Evolutionary conservation across 2,113 vertebrate genomes (phyloP), one percentile per base, ranked within the genome.

Genomic region (Neolamprologus sp.): DNA sequence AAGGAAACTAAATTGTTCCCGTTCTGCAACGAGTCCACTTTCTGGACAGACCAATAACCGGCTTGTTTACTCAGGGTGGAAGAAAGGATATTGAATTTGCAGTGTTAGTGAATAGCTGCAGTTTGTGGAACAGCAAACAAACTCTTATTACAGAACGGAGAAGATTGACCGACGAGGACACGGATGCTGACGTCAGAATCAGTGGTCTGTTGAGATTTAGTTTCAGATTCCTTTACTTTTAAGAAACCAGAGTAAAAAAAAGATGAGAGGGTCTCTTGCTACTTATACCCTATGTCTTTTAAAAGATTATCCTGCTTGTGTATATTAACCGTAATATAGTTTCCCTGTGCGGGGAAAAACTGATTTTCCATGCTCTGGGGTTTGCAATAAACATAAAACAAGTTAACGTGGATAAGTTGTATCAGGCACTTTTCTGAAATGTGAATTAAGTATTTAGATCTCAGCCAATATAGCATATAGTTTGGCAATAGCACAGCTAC

Each of bases 1-100:
- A 90, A 87, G 92, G 92, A 87, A 94, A 90, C 90, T 54, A 82
- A 87, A 90, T 80, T 42, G 90, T 94, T 93, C 88, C 91, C 45
- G 68, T 90, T 93, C 82, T 84, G 84, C 35, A 6, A 57, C 13
- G 21, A 60, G 80, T 75, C 26, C 4, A 17, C 31, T 83, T 16
- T 85, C 47, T 83, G 82, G 60, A 73, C 45, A 78, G 53, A 84
- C 51, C 90, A 90, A 87, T 89, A 91, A 90, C 90, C 8, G 26
- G 65, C 78, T 78, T 95, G 92, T 95, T 95, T 90, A 87, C 89
- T 58, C 31, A 94, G 78, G 88, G 87, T 71, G 83, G 87, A 84
- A 85, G 65, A 90, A 78, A 93, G 91, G 93, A 95, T 92, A 94
- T 94, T 93, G 86, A 91, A 85, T 89, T 53, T 88, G 80, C 71